These are phyloP conservation scores for Desmodus rotundus DNA, from an alignment of 2,113 vertebrate species.

Conservation along the genomic window DNA sequence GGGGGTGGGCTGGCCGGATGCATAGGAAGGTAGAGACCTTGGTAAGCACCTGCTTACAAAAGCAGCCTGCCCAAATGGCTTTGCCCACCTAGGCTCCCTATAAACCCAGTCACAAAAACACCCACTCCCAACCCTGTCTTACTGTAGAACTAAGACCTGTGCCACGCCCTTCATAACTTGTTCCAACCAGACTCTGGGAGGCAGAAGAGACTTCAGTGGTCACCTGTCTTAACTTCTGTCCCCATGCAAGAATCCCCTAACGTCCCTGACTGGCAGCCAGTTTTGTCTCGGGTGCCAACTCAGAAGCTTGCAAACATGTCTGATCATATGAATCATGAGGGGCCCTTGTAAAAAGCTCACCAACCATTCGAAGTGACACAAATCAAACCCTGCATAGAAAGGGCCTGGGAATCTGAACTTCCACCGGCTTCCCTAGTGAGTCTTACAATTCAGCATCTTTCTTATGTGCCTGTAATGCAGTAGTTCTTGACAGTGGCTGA, in stretches of 20 bases:
- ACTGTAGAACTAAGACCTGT: not conserved
- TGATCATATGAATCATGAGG: not conserved
- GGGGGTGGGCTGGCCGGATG: not conserved
- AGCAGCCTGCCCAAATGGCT: not conserved
- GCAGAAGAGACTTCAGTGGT: not conserved
- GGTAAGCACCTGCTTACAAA: not conserved
- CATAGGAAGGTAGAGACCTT: not conserved
- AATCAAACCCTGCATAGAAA: not conserved
- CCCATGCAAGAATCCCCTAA: not conserved
- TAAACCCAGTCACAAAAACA: not conserved
- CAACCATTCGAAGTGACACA: not conserved
- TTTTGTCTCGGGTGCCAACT: not conserved
- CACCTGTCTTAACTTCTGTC: not conserved
- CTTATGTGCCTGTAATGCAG: not conserved
- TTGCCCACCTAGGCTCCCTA: not conserved
- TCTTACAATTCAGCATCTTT: not conserved
- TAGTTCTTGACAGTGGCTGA: slow-evolving; percentile 9
- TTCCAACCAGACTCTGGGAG: slow-evolving; percentile 1
- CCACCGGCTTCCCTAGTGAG: not conserved
- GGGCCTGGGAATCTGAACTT: not conserved
- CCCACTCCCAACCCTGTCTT: not conserved
- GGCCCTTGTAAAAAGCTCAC: not conserved
- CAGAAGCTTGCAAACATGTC: not conserved
- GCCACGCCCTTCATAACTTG: not conserved
- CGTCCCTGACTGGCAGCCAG: not conserved